phyloP scores from a whole-genome alignment of 2,797 vertebrate genomes.

The Micropoecilia bifurca region DNA sequence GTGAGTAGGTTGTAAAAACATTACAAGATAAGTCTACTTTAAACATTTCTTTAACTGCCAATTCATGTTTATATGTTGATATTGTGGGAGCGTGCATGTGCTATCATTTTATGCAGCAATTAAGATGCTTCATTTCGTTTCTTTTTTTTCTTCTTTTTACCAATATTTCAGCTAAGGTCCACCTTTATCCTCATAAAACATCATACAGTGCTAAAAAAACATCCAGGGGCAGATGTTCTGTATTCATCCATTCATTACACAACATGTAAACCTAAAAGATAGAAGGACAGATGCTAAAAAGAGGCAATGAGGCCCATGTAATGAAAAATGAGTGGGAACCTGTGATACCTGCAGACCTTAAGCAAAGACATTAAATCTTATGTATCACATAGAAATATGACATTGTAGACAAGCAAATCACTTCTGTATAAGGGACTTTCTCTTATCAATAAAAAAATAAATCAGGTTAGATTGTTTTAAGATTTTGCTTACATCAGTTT shows the following conservation, averaged over 20 bases:
- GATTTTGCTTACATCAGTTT: constrained; percentile 66
- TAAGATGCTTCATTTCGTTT: constrained; percentile 18
- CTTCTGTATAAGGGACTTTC: constrained; percentile 67
- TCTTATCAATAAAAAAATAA: constrained; percentile 84
- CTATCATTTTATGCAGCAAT: constrained; percentile 44
- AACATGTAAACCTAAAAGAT: constrained; percentile 26
- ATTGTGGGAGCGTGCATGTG: constrained; percentile 45
- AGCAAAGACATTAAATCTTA: constrained; percentile 53
- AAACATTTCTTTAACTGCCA: constrained; percentile 16
- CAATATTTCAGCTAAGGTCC: constrained; percentile 36
- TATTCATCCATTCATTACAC: constrained; percentile 33
- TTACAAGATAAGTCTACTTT: constrained; percentile 12
- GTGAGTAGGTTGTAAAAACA: constrained; percentile 29
- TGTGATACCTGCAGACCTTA: constrained; percentile 40
- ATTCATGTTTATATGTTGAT: constrained; percentile 39
- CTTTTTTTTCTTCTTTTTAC: constrained; percentile 16
- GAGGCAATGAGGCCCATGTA: constrained; percentile 13
- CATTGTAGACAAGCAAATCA: constrained; percentile 69
- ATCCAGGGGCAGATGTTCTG: constrained; percentile 34
- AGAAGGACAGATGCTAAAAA: constrained; percentile 49
- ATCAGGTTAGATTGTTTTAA: constrained; percentile 74
- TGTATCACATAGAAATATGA: constrained; percentile 58
- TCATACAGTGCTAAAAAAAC: constrained; percentile 43
- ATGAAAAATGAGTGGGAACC: constrained; percentile 36
- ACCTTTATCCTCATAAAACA: constrained; percentile 17